These are phyloP conservation scores for Anaspis maculata DNA, from an alignment of 2,888 invertebrate genomes.

Conservation along the genomic window DNA sequence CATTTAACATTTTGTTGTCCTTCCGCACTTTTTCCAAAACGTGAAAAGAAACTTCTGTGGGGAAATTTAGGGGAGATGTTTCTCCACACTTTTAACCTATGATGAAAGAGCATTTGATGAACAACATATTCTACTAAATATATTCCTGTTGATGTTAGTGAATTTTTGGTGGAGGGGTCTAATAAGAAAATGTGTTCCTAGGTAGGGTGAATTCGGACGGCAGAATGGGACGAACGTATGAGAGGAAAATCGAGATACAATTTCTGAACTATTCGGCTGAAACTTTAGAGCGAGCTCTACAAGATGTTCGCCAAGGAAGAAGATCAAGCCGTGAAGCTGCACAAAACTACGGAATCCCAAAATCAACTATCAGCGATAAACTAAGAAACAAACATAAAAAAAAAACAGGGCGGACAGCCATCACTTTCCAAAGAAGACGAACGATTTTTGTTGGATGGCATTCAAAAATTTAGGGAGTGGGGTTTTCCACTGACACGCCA, in stretches of 20 bases:
- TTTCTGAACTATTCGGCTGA: neutral
- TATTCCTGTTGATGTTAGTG: neutral
- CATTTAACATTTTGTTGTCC: slow-evolving; percentile 2
- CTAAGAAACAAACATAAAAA: slow-evolving; percentile 1
- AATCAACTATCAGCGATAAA: slow-evolving; percentile 5
- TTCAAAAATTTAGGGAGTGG: slow-evolving; percentile 8
- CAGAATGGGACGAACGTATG: neutral
- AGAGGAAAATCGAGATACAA: neutral
- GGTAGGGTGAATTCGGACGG: no score
- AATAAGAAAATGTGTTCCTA: neutral
- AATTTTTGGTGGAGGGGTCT: neutral
- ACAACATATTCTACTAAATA: neutral
- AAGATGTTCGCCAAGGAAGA: neutral
- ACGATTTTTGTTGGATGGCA: slow-evolving; percentile 1
- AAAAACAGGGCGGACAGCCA: slow-evolving; percentile 7
- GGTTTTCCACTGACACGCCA: slow-evolving; percentile 10
- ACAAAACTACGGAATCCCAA: slow-evolving; percentile 1
- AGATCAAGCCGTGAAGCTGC: slow-evolving; percentile 1
- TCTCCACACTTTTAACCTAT: no score
- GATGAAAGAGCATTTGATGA: neutral
- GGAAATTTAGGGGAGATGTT: no score
- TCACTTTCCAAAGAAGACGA: slow-evolving; percentile 1
- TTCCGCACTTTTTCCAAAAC: no score
- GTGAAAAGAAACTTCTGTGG: no score
- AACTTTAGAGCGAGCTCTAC: neutral